Evolutionary conservation across 2,888 invertebrate genomes (phyloP), one percentile per base, ranked within the genome.

Genomic region (Eumacrocentrus americanus): DNA sequence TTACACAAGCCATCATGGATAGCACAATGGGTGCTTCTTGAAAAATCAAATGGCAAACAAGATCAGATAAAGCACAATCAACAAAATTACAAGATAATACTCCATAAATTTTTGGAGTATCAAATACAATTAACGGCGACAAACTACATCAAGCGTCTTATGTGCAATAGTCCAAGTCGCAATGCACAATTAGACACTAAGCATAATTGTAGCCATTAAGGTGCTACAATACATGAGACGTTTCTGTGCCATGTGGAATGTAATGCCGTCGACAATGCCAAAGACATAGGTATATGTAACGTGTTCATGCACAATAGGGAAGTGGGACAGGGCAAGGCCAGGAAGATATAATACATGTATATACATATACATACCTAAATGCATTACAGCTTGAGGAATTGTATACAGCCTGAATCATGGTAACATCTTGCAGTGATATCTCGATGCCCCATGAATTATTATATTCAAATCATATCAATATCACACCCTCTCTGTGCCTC

Each of bases 401-500:
- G 48, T 29, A 12, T 51, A 34, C 37, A 16, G 37, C 56, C 50
- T 63, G 70, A 67, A 42, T 64, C 66, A 64, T 63, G 72, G 75
- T 58, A 70, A 74, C 75, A 74, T 72, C 74, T 74, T 73, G 74
- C 72, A 61, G 68, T 71, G 74, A 74, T 75, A 68, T 65, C 73
- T 67, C 72, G 71, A 74, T 74, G 74, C 72, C 71, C 71, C 70
- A 70, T 74, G 72, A 75, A 74, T 74, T 73, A 72, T 74, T 72
- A 66, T 72, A 71, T 71, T 75, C 71, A 69, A 70, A 72, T 73
- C 68, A 70, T 70, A n/a, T n/a, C n/a, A n/a, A n/a, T n/a, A n/a
- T n/a, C n/a, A n/a, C n/a, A n/a, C n/a, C n/a, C n/a, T n/a, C n/a
- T n/a, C n/a, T n/a, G n/a, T n/a, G n/a, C n/a, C n/a, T n/a, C n/a